phyloP scores from a whole-genome alignment of 2,888 invertebrate species.

The Pterobdella sp. region DNA sequence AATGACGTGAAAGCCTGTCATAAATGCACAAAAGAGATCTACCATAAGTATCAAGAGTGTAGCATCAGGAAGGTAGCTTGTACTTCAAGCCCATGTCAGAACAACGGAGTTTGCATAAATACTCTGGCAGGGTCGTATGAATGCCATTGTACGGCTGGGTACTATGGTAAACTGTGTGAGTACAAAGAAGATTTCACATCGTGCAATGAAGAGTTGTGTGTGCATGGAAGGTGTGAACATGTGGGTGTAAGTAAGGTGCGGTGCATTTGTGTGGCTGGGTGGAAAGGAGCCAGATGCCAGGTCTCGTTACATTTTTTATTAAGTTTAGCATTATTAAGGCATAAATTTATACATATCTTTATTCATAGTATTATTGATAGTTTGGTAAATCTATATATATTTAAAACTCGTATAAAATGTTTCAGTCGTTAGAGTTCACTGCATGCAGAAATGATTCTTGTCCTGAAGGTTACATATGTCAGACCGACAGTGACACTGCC shows the following conservation, averaged over 20 bases:
- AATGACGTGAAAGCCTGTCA: not conserved
- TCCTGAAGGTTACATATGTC: too few species aligned
- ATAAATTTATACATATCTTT: too few species aligned
- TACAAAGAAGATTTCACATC: not conserved
- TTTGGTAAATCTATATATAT: too few species aligned
- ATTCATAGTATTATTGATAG: too few species aligned
- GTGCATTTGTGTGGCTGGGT: not conserved
- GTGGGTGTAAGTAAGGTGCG: not conserved
- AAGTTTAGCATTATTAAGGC: too few species aligned
- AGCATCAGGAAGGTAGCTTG: not conserved
- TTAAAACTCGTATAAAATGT: too few species aligned
- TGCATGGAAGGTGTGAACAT: not conserved
- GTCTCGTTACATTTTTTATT: too few species aligned
- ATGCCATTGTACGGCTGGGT: not conserved
- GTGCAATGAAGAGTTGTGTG: not conserved
- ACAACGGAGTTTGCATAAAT: not conserved
- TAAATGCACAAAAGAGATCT: not conserved
- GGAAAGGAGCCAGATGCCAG: not conserved
- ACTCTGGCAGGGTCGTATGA: not conserved
- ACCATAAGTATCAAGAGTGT: not conserved
- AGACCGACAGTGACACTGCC: too few species aligned
- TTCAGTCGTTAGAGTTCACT: too few species aligned
- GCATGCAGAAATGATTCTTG: too few species aligned
- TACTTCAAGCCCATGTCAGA: not conserved
- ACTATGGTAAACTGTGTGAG: not conserved